Evolutionary conservation across 2,113 vertebrate genomes (phyloP).

Genomic region (Dicrurus megarhynchus): DNA sequence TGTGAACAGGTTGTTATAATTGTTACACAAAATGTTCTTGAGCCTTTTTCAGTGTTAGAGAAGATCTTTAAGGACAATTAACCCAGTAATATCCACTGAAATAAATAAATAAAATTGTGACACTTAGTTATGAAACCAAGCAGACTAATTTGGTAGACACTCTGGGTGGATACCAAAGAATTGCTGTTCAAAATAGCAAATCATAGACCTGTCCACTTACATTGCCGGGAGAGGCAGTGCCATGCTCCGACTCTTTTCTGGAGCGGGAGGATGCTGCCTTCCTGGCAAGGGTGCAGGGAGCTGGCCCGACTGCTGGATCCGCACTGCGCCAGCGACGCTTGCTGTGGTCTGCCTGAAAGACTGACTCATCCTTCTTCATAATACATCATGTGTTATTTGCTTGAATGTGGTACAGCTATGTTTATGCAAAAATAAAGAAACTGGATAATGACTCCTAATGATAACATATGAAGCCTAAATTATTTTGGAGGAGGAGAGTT

Average conservation of each 20-base stretch:
- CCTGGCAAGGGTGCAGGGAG: not conserved
- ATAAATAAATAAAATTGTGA: not conserved
- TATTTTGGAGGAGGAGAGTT: not conserved
- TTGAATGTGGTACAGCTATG: not conserved
- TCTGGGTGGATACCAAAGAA: not conserved
- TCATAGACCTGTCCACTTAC: not conserved
- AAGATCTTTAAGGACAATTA: not conserved
- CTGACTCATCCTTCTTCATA: not conserved
- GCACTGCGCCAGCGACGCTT: fast-evolving
- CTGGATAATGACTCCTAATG: not conserved
- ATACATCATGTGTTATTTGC: not conserved
- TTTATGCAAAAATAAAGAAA: not conserved
- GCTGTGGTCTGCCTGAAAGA: not conserved
- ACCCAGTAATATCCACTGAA: not conserved
- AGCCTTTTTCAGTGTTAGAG: not conserved
- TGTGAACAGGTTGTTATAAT: not conserved
- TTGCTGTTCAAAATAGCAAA: not conserved
- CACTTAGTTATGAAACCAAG: not conserved
- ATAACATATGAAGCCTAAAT: not conserved
- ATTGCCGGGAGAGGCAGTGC: fast-evolving
- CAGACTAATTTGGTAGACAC: not conserved
- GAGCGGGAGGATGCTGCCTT: fast-evolving
- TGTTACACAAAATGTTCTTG: not conserved
- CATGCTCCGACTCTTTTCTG: fast-evolving
- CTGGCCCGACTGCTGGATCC: fast-evolving